Base-by-base conservation (phyloP, 2,113 vertebrate genomes). In the Equus quagga region DNA sequence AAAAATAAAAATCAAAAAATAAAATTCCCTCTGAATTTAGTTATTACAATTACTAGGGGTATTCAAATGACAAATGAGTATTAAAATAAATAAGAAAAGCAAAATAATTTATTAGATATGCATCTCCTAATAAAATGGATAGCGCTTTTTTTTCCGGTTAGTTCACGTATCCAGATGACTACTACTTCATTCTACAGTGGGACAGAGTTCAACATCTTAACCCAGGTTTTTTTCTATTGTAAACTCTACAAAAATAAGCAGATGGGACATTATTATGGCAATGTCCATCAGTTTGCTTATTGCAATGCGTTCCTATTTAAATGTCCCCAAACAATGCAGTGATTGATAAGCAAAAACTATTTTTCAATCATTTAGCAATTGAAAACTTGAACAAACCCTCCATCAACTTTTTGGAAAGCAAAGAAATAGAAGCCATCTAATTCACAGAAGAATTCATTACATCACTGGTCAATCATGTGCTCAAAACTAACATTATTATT, bases 291-390 rank as follows among this genome's bases (percentile, higher is more conserved):
- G 88, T 86, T 84, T 96, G 44, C 60, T 94, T 76, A 64, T 56
- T 86, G 81, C 46, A 64, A 64, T 81, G 81, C 46, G 3, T 85
- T 93, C 21, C 56, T 41, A 78, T n/a, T 11, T 67, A 84, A 96
- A 73, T 91, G 28, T 92, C 49, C 26, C 23, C 26, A 92, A 92
- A 54, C 28, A 73, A 91, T n/a, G 69, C 3, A 72, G 19, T 60
- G 72, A 97, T 82, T 93, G 89, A 91, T 58, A 89, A 90, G 78
- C 41, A 81, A 94, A 93, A 70, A 44, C 19, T 73, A 44, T 46
- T 91, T 94, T 96, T 97, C 46, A 96, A 89, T 95, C 54, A 89
- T 46, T 82, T 78, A 92, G 31, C 54, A 94, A 41, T 17, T 80
- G n/a, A 92, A 90, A 72, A 87, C 36, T 65, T 96, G 81, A 76